Evolutionary conservation across 2,888 invertebrate species (phyloP).

Genomic region (Drosophila greeni): DNA sequence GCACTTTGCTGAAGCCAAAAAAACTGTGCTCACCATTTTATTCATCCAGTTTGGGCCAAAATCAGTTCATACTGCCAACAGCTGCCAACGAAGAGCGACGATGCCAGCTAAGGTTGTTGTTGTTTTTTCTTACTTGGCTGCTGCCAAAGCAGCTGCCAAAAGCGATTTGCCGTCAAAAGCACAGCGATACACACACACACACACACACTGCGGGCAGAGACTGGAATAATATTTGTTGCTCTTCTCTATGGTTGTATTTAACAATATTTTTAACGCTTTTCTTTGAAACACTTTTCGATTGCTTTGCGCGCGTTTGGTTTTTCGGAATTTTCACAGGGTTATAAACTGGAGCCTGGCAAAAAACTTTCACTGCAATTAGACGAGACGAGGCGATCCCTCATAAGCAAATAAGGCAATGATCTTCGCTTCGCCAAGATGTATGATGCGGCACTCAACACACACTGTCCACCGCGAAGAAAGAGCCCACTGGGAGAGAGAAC

Average conservation of each 20-base stretch:
- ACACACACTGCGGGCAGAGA: slow-evolving; percentile 37
- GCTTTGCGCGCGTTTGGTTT: slow-evolving; percentile 53
- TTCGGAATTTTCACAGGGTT: slow-evolving; percentile 63
- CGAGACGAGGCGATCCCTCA: slow-evolving; percentile 15
- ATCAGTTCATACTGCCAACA: slow-evolving; percentile 74
- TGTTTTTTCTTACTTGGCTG: slow-evolving; percentile 51
- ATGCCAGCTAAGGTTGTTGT: slow-evolving; percentile 57
- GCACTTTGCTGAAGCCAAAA: slow-evolving; percentile 23
- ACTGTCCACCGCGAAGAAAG: slow-evolving; percentile 28
- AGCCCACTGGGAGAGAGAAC: slow-evolving; percentile 59
- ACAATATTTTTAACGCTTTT: slow-evolving; percentile 54
- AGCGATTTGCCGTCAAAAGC: slow-evolving; percentile 49
- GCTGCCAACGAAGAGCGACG: slow-evolving; percentile 67
- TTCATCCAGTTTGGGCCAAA: slow-evolving; percentile 62
- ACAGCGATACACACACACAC: slow-evolving; percentile 42
- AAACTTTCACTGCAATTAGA: slow-evolving; percentile 63
- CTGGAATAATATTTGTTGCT: slow-evolving; percentile 38
- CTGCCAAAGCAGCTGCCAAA: slow-evolving; percentile 56
- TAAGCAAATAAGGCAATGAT: slow-evolving; percentile 35
- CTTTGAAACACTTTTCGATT: slow-evolving; percentile 51
- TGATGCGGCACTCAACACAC: slow-evolving; percentile 23
- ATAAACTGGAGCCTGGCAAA: slow-evolving; percentile 54
- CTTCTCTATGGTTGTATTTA: slow-evolving; percentile 38
- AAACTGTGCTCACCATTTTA: slow-evolving; percentile 66
- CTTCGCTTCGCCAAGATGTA: slow-evolving; percentile 32